Conservation (phyloP, 2,888 invertebrate species). For the Gryllus longicercus region DNA sequence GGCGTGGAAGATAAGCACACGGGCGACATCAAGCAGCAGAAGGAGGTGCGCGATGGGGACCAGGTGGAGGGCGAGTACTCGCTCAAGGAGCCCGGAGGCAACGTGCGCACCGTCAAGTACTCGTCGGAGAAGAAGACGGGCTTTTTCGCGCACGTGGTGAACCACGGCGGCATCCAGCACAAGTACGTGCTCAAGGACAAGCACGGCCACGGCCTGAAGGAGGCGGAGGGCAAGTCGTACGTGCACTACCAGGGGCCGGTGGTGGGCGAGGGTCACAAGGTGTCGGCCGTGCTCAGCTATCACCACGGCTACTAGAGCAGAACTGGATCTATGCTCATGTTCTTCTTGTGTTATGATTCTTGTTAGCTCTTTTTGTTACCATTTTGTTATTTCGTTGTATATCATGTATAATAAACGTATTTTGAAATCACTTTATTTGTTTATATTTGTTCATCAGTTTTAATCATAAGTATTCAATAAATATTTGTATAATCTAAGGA, state of each 20-base stretch:
- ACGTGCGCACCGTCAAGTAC: conserved; percentile 53
- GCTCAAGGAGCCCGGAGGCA: not conserved
- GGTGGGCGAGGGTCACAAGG: not conserved
- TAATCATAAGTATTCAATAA: no score
- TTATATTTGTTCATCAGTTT: no score
- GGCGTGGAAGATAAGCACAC: not conserved
- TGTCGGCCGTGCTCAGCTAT: no score
- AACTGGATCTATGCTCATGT: no score
- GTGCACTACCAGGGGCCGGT: not conserved
- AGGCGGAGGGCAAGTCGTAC: not conserved
- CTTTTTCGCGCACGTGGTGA: not conserved
- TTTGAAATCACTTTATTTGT: no score
- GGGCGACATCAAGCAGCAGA: conserved; percentile 11
- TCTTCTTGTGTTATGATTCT: no score
- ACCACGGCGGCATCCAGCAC: conserved; percentile 33
- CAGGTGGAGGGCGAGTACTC: conserved; percentile 4
- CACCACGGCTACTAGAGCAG: no score
- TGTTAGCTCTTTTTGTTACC: no score
- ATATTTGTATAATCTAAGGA: no score
- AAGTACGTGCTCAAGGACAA: not conserved
- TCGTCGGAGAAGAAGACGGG: conserved; percentile 50
- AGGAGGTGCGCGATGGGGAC: conserved; percentile 18
- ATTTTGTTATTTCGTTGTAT: no score
- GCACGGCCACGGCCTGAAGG: not conserved
- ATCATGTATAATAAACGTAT: no score